Base-by-base conservation (phyloP, 2,113 vertebrate species). In the Sarotherodon lohbergeri region DNA sequence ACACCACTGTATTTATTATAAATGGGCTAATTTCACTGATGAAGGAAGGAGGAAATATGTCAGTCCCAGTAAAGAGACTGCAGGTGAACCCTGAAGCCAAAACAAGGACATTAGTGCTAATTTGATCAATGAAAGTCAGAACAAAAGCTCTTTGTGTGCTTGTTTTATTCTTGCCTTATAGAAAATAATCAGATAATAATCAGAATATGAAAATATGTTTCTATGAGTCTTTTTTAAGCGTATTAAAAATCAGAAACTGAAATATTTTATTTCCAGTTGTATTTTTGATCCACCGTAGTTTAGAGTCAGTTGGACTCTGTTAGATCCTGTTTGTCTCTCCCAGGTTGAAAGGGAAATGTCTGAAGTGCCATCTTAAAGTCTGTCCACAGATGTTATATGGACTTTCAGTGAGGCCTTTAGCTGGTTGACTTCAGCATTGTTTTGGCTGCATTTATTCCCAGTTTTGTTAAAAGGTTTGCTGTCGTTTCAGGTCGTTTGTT, bases 61-160 rank as follows among this genome's bases (percentile, higher is more conserved):
- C 66, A 57, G 52, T 90, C 61, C 52, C 50, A 50, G 32, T 11
- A 48, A 71, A 73, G 43, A 57, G 48, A 46, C 84, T 81, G 27
- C 29, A 82, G 22, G 5, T 6, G 3, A 22, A 80, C 36, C 88
- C 86, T 71, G 68, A 80, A 50, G 78, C 68, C 43, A 66, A 82
- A 3, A 66, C 9, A 87, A 86, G 80, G 56, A 89, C 48, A 71
- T 80, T n/a, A 43, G 73, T 88, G 55, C 16, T 52, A 61, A 86
- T 34, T 79, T 36, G 32, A 36, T 50, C 16, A 76, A 76, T 24
- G 13, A 1, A 71, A 68, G n/a, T 43, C 66, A 43, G 12, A 43
- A 71, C 39, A 43, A 6, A 22, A 68, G 19, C 11, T 41, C 63
- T 71, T 43, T 71, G n/a, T 80, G 12, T 68, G 22, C 17, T 48